phyloP scores from a whole-genome alignment of 2,888 invertebrate genomes.

The Glomeris marginata region DNA sequence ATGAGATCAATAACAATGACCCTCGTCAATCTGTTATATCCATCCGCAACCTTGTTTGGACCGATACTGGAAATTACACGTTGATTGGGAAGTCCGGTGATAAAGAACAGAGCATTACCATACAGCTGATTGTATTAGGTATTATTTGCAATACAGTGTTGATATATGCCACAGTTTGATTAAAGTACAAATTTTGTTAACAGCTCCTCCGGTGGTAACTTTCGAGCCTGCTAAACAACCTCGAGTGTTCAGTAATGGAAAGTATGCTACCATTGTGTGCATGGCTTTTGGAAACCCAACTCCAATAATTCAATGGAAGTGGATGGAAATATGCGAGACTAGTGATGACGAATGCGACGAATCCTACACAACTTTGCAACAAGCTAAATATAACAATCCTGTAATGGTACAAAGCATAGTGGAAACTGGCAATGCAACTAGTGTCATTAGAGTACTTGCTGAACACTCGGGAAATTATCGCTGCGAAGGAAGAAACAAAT shows the following conservation, averaged over 20 bases:
- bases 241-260: background rate
- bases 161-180: background rate
- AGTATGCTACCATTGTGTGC: background rate
- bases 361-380: background rate
- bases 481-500: slow-evolving; percentile 9
- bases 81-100: slow-evolving; percentile 6
- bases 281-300: slow-evolving; percentile 9
- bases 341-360: background rate
- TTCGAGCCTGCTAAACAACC: background rate
- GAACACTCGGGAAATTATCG: slow-evolving; percentile 10
- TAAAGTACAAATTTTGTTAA: background rate
- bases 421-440: background rate
- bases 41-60: slow-evolving; percentile 10
- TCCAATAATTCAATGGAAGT: slow-evolving; percentile 10
- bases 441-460: slow-evolving; percentile 6
- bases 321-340: background rate
- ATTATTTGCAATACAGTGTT: slow-evolving; percentile 1
- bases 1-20: slow-evolving; percentile 6
- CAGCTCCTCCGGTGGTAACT: slow-evolving; percentile 3
- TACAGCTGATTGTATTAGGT: slow-evolving; percentile 12
- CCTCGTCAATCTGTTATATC: slow-evolving; percentile 3
- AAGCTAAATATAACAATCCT: background rate
- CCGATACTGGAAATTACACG: slow-evolving; percentile 10
- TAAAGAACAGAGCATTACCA: slow-evolving; percentile 5
- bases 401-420: background rate